Base-by-base conservation (phyloP, 2,797 vertebrate genomes). In the Sebastes minor region DNA sequence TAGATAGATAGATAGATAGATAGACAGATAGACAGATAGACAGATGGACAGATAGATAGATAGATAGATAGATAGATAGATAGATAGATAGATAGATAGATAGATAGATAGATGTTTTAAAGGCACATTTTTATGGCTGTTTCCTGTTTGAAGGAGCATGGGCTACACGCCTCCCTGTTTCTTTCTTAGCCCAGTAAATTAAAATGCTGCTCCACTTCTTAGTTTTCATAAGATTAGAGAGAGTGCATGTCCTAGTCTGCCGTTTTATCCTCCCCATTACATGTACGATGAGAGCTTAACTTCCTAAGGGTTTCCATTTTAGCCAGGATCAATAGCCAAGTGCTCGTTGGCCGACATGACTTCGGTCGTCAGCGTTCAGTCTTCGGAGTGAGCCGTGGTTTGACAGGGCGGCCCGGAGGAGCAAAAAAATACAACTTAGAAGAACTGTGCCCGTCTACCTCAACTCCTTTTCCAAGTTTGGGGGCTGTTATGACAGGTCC, bases 251-350 rank as follows among this genome's bases (percentile, higher is more conserved):
- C 90, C 89, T 74, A 84, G 69, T 88, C 83, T 88, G 68, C 70
- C 16, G 60, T 87, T 89, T 90, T 86, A 93, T 93, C 90, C 80
- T 83, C 46, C 75, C 83, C 74, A 91, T 93, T 93, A 93, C 88
- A 90, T 89, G 86, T 81, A 87, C 83, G 69, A 90, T 80, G 81
- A 90, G 78, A 91, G 89, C 93, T 93, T 90, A 84, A 87, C 91
- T 93, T 94, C 87, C 90, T 87, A 62, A 83, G 91, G 79, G 83
- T 89, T 92, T 93, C 90, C 89, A 85, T 94, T 92, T 94, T 90
- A 91, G 91, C 87, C 83, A 84, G 55, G 86, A 95, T 95, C 93
- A 92, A 95, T 94, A 92, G 87, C 83, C 83, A 88, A 86, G 86
- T 86, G 81, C 75, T 89, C 35, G 68, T 79, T 83, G 81, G 75